Evolutionary conservation across 2,888 invertebrate genomes (phyloP), one percentile per base, ranked within the genome.

Genomic region (Ennomos erosarius): DNA sequence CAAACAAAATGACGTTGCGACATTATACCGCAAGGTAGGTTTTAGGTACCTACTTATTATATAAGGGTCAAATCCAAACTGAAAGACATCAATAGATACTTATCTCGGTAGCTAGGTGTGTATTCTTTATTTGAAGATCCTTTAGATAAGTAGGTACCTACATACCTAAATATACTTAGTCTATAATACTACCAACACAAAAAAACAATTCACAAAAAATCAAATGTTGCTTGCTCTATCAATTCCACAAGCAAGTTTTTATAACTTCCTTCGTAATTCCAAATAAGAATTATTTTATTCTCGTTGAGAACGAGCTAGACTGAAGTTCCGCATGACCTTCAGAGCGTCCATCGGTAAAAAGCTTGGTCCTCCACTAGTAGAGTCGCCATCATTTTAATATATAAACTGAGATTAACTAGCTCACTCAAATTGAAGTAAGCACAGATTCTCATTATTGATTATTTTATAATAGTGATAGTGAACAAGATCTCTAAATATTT

Each of bases 281-380:
- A 76, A 74, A 74, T 76, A 78, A 78, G 79, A 80, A 78, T 78
- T 73, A 76, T 77, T 73, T 77, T 76, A 76, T 77, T 74, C 77
- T 76, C 57, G 76, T 69, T 68, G 44, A 59, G 48, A 45, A 58
- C 58, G 54, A 70, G 72, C 82, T 81, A 85, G 80, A 81, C 81
- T 75, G 66, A 75, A 85, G 85, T 85, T 87, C 87, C 82, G 80
- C 55, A 78, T 85, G 87, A 88, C 88, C 88, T 88, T 88, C 85
- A 77, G 75, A 68, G 72, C 67, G 87, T 81, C 83, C 82, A 78
- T 82, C 82, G 74, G 78, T 76, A 85, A 86, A 85, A 85, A 87
- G 83, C 73, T 76, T 44, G 62, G 62, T 60, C 55, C 59, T 60
- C 59, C 59, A 55, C 43, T 16, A 40, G 58, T 61, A 62, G 52